These are phyloP conservation scores for Drosophila subpulchrella DNA, from an alignment of 1,140 invertebrate genomes.

Conservation along the genomic window DNA sequence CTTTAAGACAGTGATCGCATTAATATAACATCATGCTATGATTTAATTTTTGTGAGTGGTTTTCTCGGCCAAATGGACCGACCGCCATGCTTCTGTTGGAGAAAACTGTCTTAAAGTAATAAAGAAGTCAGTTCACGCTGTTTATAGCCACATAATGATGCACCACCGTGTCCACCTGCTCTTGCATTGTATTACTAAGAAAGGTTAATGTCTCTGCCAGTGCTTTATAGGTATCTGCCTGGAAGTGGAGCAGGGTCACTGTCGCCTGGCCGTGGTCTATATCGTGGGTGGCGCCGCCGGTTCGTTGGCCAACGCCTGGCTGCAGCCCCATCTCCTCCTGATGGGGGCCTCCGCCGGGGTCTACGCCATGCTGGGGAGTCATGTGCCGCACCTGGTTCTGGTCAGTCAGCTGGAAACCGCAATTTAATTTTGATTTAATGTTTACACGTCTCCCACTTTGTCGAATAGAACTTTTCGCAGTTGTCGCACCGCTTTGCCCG, in stretches of 20 bases:
- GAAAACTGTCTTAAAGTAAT: background rate
- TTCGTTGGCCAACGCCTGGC: conserved; percentile 90
- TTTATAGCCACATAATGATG: background rate
- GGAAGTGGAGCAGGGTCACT: conserved; percentile 93
- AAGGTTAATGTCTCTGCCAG: conserved; percentile 83
- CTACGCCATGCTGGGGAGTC: conserved; percentile 95
- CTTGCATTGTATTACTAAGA: background rate
- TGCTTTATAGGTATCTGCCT: conserved; percentile 89
- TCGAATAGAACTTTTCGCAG: conserved; percentile 86
- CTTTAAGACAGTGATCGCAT: no score
- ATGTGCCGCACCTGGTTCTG: conserved; percentile 94
- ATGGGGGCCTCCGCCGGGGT: conserved; percentile 97
- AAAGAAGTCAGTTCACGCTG: background rate
- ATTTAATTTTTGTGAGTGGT: no score
- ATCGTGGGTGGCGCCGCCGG: conserved; percentile 89
- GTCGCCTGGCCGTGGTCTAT: conserved; percentile 90
- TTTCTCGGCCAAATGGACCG: no score
- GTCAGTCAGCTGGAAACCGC: conserved; percentile 86
- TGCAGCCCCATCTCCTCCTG: conserved; percentile 91
- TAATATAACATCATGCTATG: no score
- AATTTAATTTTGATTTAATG: conserved; percentile 55
- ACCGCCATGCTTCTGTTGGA: no score
- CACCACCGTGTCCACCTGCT: background rate
- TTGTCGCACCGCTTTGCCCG: conserved; percentile 87
- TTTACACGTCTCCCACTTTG: conserved; percentile 41